These are phyloP conservation scores for Ailurus styani DNA, from an alignment of 2,113 vertebrate genomes.

Conservation along the genomic window DNA sequence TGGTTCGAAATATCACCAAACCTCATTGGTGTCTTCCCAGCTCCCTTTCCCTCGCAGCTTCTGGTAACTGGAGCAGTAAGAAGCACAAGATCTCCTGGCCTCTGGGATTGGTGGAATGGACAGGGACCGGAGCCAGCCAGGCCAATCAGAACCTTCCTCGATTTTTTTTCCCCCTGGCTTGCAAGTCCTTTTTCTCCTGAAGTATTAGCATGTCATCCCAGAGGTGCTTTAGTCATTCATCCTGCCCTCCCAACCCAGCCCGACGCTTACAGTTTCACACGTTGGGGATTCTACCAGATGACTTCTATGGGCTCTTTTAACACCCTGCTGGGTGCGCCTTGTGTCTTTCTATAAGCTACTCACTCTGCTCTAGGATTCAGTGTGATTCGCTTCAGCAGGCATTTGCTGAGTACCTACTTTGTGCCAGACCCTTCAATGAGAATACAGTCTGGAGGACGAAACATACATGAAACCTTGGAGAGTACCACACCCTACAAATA, in stretches of 20 bases:
- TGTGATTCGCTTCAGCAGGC: not conserved
- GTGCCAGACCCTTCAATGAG: not conserved
- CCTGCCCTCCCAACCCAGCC: not conserved
- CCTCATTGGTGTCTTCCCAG: not conserved
- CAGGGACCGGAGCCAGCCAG: not conserved
- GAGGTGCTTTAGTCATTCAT: not conserved
- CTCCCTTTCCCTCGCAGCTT: not conserved
- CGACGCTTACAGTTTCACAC: not conserved
- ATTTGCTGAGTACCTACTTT: not conserved
- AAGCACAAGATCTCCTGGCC: not conserved
- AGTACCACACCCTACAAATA: not conserved
- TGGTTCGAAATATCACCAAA: not conserved
- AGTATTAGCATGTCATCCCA: not conserved
- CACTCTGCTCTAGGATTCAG: not conserved
- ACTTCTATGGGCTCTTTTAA: not conserved
- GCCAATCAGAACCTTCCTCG: not conserved
- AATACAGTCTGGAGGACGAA: not conserved
- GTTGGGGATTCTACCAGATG: not conserved
- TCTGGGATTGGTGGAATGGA: not conserved
- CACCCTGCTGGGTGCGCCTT: not conserved
- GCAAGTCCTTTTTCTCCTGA: not conserved
- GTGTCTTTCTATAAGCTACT: not conserved
- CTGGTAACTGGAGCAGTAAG: not conserved
- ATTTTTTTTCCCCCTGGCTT: not conserved
- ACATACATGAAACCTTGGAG: not conserved